phyloP scores from a whole-genome alignment of 2,797 vertebrate genomes.

The Streptopelia turtur region DNA sequence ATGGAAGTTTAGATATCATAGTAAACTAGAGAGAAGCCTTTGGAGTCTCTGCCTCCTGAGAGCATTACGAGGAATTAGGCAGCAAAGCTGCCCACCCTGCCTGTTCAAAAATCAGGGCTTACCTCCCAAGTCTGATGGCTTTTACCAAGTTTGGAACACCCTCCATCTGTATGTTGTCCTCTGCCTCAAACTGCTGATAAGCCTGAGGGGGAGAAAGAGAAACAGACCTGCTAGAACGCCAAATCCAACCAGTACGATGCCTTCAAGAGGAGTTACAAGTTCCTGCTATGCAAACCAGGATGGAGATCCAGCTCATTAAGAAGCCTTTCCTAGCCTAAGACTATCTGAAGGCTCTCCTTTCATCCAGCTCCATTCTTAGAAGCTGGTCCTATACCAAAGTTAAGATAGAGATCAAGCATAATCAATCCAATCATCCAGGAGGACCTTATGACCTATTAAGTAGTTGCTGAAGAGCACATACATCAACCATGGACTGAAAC shows the following conservation, averaged over 20 bases:
- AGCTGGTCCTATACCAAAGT: constrained; percentile 13
- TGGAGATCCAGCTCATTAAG: neutral
- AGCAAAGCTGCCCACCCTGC: constrained; percentile 71
- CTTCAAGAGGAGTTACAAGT: constrained; percentile 63
- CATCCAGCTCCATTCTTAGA: neutral
- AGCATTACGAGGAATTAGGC: constrained; percentile 26
- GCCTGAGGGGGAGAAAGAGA: constrained; percentile 82
- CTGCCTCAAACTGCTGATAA: constrained; percentile 82
- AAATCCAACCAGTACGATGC: constrained; percentile 65
- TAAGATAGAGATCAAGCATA: neutral
- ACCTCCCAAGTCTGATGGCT: constrained; percentile 81
- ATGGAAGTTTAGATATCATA: neutral
- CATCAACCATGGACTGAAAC: neutral
- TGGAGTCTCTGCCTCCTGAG: constrained; percentile 35
- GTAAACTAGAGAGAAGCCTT: neutral
- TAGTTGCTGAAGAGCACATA: neutral
- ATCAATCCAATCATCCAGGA: neutral
- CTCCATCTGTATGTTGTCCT: constrained; percentile 81
- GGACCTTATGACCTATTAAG: neutral
- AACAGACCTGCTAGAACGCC: constrained; percentile 80
- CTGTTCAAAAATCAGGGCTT: constrained; percentile 76
- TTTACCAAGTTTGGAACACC: constrained; percentile 82
- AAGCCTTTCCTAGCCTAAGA: constrained; percentile 1
- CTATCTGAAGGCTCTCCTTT: constrained; percentile 39
- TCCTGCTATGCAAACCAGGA: constrained; percentile 56